Evolutionary conservation across 2,797 vertebrate species (phyloP).

Genomic region (Kryptolebias ocellatus): DNA sequence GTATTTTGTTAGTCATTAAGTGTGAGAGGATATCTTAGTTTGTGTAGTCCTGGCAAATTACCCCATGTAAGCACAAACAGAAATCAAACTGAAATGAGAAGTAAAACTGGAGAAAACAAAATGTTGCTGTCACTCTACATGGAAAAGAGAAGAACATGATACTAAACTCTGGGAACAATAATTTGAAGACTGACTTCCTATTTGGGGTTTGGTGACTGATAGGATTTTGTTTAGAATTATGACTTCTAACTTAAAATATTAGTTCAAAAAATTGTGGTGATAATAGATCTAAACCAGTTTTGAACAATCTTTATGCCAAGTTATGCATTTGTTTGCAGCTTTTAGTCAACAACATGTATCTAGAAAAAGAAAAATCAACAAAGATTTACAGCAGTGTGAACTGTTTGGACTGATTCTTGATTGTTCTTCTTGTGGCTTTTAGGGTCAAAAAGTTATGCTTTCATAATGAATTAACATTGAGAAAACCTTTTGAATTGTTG

Average conservation of each 20-base stretch:
- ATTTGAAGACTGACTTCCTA: neutral
- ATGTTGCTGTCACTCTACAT: neutral
- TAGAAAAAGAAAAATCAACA: too few relatives aligned
- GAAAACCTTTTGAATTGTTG: too few relatives aligned
- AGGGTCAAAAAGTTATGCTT: too few relatives aligned
- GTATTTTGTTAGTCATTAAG: slow-evolving; percentile 11
- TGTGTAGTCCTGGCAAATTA: neutral
- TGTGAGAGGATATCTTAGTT: neutral
- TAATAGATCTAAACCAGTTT: too few relatives aligned
- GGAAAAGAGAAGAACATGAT: neutral
- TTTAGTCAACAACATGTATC: too few relatives aligned
- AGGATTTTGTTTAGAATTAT: neutral
- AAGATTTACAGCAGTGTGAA: too few relatives aligned
- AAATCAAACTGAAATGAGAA: slow-evolving; percentile 17
- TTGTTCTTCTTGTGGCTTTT: too few relatives aligned
- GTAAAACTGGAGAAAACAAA: neutral
- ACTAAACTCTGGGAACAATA: neutral
- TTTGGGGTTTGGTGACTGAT: too few relatives aligned
- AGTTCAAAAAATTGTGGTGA: neutral
- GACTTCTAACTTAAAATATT: too few relatives aligned
- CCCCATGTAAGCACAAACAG: neutral
- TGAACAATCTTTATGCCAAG: too few relatives aligned
- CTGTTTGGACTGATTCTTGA: too few relatives aligned
- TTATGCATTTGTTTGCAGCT: too few relatives aligned
- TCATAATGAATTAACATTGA: neutral